A percentile compares a stretch with the other conserved stretches of the same genome.
These are phyloP conservation scores for Ranitomeya imitator DNA, from an alignment of 2,113 vertebrate genomes.

Conservation along the genomic window DNA sequence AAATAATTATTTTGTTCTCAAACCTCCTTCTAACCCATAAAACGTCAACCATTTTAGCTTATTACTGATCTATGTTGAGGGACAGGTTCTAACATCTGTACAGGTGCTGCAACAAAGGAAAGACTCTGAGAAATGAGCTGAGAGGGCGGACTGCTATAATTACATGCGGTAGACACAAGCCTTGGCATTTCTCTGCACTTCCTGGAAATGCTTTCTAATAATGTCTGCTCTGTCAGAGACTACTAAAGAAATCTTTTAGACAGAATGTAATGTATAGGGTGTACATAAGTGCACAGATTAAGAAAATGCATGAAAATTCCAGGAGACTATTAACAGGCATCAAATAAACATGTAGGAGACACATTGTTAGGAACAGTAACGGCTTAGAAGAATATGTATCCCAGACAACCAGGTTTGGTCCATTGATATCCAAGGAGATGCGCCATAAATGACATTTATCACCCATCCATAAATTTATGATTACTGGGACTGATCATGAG, in stretches of 20 bases:
- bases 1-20: not conserved
- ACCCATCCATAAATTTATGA: no score
- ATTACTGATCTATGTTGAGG: not conserved
- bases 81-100: constrained; percentile 1
- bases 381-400: not conserved
- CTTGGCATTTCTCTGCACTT: constrained; percentile 28
- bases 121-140: constrained; percentile 9
- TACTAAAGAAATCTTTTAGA: constrained; percentile 28
- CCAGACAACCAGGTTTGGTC: not conserved
- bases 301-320: constrained; percentile 12
- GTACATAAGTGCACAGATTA: constrained; percentile 21
- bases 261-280: constrained; percentile 11
- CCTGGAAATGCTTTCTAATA: constrained; percentile 51
- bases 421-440: no score
- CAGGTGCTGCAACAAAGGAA: constrained; percentile 11
- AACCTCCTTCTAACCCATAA: not conserved
- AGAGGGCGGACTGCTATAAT: not conserved
- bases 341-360: not conserved
- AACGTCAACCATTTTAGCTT: not conserved
- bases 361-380: not conserved
- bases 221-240: constrained; percentile 23
- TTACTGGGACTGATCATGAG: no score
- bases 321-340: constrained; percentile 1
- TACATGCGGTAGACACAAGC: constrained; percentile 35
- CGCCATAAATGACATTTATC: no score